Evolutionary conservation across 2,113 vertebrate genomes (phyloP).

Genomic region (Myotis davidii): DNA sequence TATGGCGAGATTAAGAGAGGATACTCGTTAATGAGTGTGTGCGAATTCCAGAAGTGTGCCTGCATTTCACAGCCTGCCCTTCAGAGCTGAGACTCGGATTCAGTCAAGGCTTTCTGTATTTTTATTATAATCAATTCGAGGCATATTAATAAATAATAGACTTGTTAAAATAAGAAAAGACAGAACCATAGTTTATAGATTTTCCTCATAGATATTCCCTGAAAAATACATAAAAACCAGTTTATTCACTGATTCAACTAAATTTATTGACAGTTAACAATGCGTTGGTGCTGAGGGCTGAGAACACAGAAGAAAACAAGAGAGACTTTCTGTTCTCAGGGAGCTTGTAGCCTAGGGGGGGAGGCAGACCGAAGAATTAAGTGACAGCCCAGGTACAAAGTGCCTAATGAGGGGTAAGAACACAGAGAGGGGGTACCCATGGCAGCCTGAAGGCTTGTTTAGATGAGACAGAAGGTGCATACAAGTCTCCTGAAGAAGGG

Average conservation of each 20-base stretch:
- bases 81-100: slow-evolving; percentile 16
- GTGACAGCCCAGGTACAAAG: background rate
- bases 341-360: background rate
- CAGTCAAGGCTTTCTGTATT: slow-evolving; percentile 4
- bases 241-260: slow-evolving; percentile 32
- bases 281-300: background rate
- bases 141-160: slow-evolving; percentile 44
- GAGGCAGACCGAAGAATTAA: background rate
- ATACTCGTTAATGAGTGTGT: slow-evolving; percentile 26
- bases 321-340: background rate
- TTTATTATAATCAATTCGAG: slow-evolving; percentile 38
- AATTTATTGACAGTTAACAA: background rate
- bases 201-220: slow-evolving; percentile 23
- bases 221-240: slow-evolving; percentile 18
- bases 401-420: background rate
- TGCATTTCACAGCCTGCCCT: slow-evolving; percentile 34
- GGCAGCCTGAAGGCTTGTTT: background rate
- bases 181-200: background rate
- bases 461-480: background rate
- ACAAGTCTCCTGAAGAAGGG: background rate
- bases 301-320: background rate
- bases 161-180: slow-evolving; percentile 34
- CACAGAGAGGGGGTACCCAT: background rate
- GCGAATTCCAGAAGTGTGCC: background rate
- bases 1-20: slow-evolving; percentile 39